Conservation (phyloP, 2,888 invertebrate genomes). For the Artemia sinica region DNA sequence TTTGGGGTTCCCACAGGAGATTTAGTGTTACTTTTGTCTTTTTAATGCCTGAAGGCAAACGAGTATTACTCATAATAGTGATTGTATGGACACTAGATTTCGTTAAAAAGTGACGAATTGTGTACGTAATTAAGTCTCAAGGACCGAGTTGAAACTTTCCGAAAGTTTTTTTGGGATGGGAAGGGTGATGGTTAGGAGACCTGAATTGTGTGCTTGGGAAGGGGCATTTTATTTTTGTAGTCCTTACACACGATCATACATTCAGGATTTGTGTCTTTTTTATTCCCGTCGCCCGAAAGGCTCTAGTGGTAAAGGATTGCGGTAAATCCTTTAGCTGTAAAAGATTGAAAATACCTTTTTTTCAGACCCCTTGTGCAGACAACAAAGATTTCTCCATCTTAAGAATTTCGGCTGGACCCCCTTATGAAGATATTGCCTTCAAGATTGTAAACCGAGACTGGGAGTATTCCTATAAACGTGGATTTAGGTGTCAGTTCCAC, state of each 20-base stretch:
- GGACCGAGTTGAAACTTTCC: no score
- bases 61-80: no score
- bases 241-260: not conserved
- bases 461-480: conserved; percentile 96
- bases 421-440: conserved; percentile 97
- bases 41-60: no score
- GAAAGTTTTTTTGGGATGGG: no score
- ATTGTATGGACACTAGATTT: no score
- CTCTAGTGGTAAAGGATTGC: conserved; percentile 10
- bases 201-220: not conserved
- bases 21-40: no score
- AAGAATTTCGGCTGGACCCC: conserved; percentile 92
- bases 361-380: conserved; percentile 69
- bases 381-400: conserved; percentile 87
- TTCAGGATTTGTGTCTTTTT: conserved; percentile 9
- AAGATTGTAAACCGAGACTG: conserved; percentile 98
- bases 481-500: conserved; percentile 96
- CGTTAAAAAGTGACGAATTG: no score
- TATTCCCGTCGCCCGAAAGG: conserved; percentile 21
- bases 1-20: no score
- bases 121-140: no score
- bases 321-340: conserved; percentile 8
- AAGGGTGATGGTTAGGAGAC: not conserved
- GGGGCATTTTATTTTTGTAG: not conserved
- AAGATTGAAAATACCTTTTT: conserved; percentile 26